Evolutionary conservation across 35 echinoderm and acorn worm genomes (phyloP), one percentile per base, ranked within the genome.

Genomic region (Apostichopus japonicus): DNA sequence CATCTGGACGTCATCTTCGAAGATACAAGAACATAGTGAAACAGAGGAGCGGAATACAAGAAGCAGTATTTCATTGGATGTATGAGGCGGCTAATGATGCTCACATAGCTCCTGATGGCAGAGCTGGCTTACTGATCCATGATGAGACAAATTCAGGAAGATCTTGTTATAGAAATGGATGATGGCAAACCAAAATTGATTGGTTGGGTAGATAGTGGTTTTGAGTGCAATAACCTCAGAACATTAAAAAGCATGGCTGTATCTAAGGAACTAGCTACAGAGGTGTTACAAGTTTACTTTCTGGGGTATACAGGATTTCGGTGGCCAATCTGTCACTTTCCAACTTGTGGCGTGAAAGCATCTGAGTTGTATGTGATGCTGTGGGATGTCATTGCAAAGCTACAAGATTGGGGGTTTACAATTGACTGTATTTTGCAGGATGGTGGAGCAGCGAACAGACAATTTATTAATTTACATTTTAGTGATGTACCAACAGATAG

Each of bases 141-240:
- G 90, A 92, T 65, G 77, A 92, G 55, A 81, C 90, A 1, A 92
- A 92, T 92, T 25, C 90, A 92, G 22, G 76, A 92, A 22, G 77
- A 92, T 13, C n/a, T 92, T 4, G 55, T 92, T 1, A 7, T 81
- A 22, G 53, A 79, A 44, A 24, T 17, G 8, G 58, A 21, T 25
- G 90, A 53, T 65, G 78, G 78, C 14, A 58, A 82, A 22, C 11
- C 53, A 23, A 92, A 80, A 10, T 56, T 82, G 4, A 52, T 92
- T 61, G 90, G 90, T 23, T 92, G 90, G 90, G 52, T 82, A 15
- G 90, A 92, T 22, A 54, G 27, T 51, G 90, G 90, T 10, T 5
- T 44, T 1, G 90, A 92, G 55, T 75, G 76, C 52, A 80, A 62
- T 33, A 80, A 92, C 53, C 5, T 92, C 22, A 56, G 75, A 54